These are phyloP conservation scores for Elgonia sp. DNA, from an alignment of 2,888 invertebrate species.

Conservation along the genomic window DNA sequence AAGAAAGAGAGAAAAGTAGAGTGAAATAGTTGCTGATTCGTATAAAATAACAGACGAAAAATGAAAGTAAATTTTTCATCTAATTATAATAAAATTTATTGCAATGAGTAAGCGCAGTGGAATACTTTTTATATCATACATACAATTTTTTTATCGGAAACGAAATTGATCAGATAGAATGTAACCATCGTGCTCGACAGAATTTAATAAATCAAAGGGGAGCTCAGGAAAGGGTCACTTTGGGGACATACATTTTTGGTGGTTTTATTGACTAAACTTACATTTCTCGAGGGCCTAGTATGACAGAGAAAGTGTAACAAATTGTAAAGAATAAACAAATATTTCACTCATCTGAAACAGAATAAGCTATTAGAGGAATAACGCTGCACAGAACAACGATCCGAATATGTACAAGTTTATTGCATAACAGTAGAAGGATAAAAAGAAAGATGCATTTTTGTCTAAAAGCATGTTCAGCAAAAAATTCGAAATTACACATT, in stretches of 20 bases:
- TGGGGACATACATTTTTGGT: conserved; percentile 49
- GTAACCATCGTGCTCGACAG: neutral
- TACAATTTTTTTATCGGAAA: conserved; percentile 24
- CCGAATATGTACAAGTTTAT: no score
- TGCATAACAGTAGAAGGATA: no score
- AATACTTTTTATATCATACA: neutral
- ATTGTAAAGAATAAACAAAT: conserved; percentile 33
- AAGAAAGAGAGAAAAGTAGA: no score
- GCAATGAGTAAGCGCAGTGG: neutral
- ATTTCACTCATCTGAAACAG: conserved; percentile 5
- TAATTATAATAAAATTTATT: conserved; percentile 14
- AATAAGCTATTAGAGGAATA: neutral
- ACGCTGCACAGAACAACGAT: no score
- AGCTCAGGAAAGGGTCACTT: conserved; percentile 37
- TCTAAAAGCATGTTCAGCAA: no score
- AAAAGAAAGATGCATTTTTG: no score
- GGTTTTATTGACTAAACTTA: conserved; percentile 30
- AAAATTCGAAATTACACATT: no score
- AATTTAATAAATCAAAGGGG: conserved; percentile 53
- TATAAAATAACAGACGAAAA: conserved; percentile 6
- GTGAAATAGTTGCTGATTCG: neutral
- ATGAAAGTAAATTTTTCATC: neutral
- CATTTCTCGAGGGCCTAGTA: conserved; percentile 44
- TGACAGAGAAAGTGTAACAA: conserved; percentile 5
- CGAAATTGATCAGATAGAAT: conserved; percentile 23